Evolutionary conservation across 2,113 vertebrate species (phyloP).

Genomic region (Platichthys stellatus): DNA sequence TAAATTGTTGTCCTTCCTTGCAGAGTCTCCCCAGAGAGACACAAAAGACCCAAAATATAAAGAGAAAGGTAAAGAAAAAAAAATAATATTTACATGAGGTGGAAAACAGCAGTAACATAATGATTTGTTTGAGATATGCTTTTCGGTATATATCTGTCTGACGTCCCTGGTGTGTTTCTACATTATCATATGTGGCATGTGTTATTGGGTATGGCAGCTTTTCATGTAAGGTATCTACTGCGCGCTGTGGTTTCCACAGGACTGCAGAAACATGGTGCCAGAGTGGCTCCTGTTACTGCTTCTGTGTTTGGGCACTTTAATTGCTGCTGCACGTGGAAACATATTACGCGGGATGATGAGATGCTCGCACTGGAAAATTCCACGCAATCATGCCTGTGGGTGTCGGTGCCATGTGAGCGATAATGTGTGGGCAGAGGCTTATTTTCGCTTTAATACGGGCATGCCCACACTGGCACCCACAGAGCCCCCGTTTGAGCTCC

Average conservation of each 20-base stretch:
- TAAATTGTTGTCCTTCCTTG: neutral
- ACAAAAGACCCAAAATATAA: neutral
- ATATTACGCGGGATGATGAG: slow-evolving; percentile 72
- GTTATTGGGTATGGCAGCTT: slow-evolving; percentile 1
- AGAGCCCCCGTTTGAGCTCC: slow-evolving; percentile 73
- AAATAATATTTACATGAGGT: no score
- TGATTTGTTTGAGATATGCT: neutral
- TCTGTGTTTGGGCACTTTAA: slow-evolving; percentile 69
- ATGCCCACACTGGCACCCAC: slow-evolving; percentile 76
- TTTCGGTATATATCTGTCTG: neutral
- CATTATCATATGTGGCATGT: neutral
- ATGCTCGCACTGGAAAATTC: slow-evolving; percentile 78
- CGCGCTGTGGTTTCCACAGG: slow-evolving; percentile 46
- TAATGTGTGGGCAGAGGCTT: slow-evolving; percentile 80
- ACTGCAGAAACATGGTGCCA: slow-evolving; percentile 51
- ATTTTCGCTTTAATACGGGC: slow-evolving; percentile 78
- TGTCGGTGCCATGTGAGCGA: slow-evolving; percentile 77
- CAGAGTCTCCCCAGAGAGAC: neutral
- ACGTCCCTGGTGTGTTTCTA: neutral
- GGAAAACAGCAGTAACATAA: no score
- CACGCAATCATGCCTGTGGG: slow-evolving; percentile 78
- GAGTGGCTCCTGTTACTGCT: slow-evolving; percentile 71
- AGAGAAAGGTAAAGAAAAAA: neutral
- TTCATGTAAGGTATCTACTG: slow-evolving; percentile 13
- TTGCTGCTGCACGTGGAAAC: slow-evolving; percentile 78